Conservation (phyloP, 2,113 vertebrate genomes). For the Passer montanus region DNA sequence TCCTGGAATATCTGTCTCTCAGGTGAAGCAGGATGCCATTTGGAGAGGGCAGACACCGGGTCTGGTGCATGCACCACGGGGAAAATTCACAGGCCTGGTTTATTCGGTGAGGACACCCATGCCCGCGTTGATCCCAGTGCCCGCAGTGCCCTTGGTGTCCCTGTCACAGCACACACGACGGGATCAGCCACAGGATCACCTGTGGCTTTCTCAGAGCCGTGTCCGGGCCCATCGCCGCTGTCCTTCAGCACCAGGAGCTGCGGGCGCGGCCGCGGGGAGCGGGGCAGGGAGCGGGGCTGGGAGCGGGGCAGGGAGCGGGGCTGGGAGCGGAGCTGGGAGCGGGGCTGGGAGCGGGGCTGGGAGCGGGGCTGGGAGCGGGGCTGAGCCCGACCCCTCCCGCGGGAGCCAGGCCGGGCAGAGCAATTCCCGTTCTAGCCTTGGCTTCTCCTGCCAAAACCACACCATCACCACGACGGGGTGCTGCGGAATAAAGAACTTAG, state of each 20-base stretch:
- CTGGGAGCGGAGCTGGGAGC: background rate
- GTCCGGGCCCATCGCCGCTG: background rate
- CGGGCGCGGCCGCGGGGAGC: background rate
- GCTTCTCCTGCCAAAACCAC: background rate
- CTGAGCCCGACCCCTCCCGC: background rate
- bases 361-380: background rate
- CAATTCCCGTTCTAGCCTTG: rapidly evolving
- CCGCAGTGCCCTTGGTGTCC: background rate
- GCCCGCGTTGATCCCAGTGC: background rate
- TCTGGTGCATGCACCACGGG: background rate
- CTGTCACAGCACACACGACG: rapidly evolving
- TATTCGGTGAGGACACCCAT: background rate
- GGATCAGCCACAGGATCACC: background rate
- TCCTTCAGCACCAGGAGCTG: background rate
- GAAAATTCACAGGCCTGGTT: background rate
- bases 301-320: background rate
- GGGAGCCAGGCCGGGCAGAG: background rate
- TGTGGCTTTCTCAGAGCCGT: rapidly evolving
- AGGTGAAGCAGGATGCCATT: background rate
- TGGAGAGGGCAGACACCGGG: background rate
- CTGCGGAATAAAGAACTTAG: background rate
- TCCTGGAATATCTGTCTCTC: background rate
- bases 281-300: background rate
- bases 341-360: no score
- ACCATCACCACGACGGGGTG: rapidly evolving